phyloP scores from a whole-genome alignment of 2,888 invertebrate species.

The Punctoribates punctum region DNA sequence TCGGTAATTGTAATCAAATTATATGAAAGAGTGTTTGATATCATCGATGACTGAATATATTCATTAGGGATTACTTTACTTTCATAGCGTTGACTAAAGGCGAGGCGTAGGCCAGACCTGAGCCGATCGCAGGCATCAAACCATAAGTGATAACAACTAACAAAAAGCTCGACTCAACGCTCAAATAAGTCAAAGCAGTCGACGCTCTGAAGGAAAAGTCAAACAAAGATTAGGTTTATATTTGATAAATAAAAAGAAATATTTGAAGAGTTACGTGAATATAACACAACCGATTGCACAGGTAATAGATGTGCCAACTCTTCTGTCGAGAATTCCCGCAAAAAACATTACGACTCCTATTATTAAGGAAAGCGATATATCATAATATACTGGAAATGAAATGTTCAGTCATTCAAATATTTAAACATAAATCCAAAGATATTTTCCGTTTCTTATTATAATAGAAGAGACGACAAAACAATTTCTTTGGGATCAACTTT shows the following conservation, averaged over 20 bases:
- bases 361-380: slow-evolving; percentile 4
- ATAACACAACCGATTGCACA: slow-evolving; percentile 50
- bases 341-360: slow-evolving; percentile 52
- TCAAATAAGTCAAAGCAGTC: slow-evolving; percentile 12
- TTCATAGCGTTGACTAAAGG: slow-evolving; percentile 52
- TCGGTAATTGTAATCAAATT: no score
- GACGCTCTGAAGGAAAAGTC: slow-evolving; percentile 9
- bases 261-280: slow-evolving; percentile 49
- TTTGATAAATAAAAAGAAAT: slow-evolving; percentile 1
- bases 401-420: slow-evolving; percentile 22
- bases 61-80: background rate
- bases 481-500: background rate
- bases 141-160: slow-evolving; percentile 49
- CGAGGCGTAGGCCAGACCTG: slow-evolving; percentile 51
- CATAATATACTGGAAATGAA: slow-evolving; percentile 13
- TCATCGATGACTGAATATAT: no score
- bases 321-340: slow-evolving; percentile 51
- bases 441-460: background rate
- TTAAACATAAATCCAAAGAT: background rate
- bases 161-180: slow-evolving; percentile 46
- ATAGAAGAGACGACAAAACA: background rate
- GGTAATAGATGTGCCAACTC: slow-evolving; percentile 50
- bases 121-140: slow-evolving; percentile 50
- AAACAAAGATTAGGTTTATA: slow-evolving; percentile 5
- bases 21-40: no score